phyloP scores from a whole-genome alignment of 2,888 invertebrate genomes.

The Caenorhabditis drosophilae region DNA sequence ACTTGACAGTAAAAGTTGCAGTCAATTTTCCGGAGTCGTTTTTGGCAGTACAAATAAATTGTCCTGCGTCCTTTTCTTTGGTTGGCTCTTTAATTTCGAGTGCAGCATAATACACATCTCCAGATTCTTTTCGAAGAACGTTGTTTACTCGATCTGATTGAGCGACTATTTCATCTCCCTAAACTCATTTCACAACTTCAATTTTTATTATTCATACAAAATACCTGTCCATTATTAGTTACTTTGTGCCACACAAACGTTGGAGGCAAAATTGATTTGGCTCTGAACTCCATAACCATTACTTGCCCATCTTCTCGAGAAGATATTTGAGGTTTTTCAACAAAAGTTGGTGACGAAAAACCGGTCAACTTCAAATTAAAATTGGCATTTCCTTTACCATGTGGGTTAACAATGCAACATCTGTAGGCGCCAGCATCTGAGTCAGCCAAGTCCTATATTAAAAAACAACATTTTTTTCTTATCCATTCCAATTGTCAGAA shows the following conservation, averaged over 20 bases:
- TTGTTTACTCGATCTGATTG: conserved; percentile 69
- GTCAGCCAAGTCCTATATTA: conserved; percentile 67
- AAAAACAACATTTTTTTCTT: conserved; percentile 7
- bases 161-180: conserved; percentile 78
- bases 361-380: conserved; percentile 69
- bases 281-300: conserved; percentile 93
- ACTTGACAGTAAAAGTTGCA: conserved; percentile 70
- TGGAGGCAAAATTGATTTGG: conserved; percentile 89
- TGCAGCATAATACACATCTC: conserved; percentile 65
- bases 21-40: conserved; percentile 70
- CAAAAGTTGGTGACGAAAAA: conserved; percentile 80
- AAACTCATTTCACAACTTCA: too few species aligned
- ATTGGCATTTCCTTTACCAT: conserved; percentile 70
- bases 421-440: conserved; percentile 69
- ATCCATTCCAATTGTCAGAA: conserved; percentile 7
- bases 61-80: conserved; percentile 75
- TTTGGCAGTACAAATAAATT: conserved; percentile 69
- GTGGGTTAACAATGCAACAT: conserved; percentile 69
- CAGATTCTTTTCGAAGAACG: conserved; percentile 59
- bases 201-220: not conserved
- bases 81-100: conserved; percentile 80
- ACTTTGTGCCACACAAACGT: conserved; percentile 88
- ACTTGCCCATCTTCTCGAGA: conserved; percentile 96
- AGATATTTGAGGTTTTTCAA: conserved; percentile 98
- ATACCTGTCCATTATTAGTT: conserved; percentile 30